Evolutionary conservation across 2,113 vertebrate genomes (phyloP).

Genomic region (Holacanthus passer): DNA sequence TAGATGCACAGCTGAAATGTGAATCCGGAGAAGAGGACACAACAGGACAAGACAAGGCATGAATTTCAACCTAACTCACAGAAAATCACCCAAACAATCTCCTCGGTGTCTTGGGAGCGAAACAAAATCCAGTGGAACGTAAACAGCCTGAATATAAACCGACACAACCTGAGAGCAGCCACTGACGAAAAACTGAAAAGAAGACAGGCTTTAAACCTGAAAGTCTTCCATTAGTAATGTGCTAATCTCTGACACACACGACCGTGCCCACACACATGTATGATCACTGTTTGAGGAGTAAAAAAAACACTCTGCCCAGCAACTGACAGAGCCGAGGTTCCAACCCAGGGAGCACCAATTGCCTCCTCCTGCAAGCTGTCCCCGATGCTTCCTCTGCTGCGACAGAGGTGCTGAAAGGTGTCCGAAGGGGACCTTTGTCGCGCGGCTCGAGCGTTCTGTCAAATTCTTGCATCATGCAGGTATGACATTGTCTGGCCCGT

Average conservation of each 20-base stretch:
- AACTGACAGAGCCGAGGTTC: conserved; percentile 73
- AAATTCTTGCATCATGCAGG: conserved; percentile 75
- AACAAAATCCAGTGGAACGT: conserved; percentile 32
- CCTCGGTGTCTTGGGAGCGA: conserved; percentile 2
- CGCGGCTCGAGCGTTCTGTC: conserved; percentile 51
- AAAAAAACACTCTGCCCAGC: conserved; percentile 65
- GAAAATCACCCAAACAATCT: conserved; percentile 33
- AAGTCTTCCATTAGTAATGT: conserved; percentile 42
- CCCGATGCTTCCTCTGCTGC: conserved; percentile 47
- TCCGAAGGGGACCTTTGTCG: conserved; percentile 61
- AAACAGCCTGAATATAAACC: conserved; percentile 40
- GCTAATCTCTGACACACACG: conserved; percentile 31
- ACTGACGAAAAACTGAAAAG: conserved; percentile 5
- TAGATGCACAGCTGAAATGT: conserved; percentile 70
- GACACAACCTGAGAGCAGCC: conserved; percentile 20
- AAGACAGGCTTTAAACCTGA: neutral
- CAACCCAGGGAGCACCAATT: conserved; percentile 74
- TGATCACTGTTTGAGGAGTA: neutral
- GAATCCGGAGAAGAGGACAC: conserved; percentile 58
- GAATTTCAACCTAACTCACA: conserved; percentile 38
- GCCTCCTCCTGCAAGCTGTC: conserved; percentile 43
- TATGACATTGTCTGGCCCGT: conserved; percentile 57
- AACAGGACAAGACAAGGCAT: conserved; percentile 52
- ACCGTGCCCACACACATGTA: neutral
- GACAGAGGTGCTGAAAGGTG: conserved; percentile 63